Conservation (phyloP, 1,140 invertebrate genomes). For the Nasonia longicornis region DNA sequence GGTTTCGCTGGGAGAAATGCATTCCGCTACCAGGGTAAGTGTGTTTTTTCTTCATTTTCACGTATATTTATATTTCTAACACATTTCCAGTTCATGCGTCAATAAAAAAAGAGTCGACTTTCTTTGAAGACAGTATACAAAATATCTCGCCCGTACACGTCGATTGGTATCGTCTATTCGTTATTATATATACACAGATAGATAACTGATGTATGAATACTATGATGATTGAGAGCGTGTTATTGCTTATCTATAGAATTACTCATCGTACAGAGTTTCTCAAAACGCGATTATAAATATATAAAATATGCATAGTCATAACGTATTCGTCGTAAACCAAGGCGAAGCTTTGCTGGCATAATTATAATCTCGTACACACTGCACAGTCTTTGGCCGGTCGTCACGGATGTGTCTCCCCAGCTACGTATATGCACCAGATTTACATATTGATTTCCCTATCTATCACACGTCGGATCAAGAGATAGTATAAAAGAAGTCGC, state of each 20-base stretch:
- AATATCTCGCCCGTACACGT: neutral
- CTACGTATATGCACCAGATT: constrained; percentile 29
- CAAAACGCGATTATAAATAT: neutral
- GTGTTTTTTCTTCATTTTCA: constrained; percentile 47
- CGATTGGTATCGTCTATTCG: neutral
- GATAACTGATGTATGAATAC: constrained; percentile 10
- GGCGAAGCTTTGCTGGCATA: constrained; percentile 8
- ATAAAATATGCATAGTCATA: neutral
- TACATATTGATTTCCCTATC: constrained; percentile 3
- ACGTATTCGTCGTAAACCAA: neutral
- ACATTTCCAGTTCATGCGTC: constrained; percentile 28
- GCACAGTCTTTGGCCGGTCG: constrained; percentile 33
- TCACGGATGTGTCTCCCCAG: neutral
- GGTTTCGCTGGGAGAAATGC: constrained; percentile 89
- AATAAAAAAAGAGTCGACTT: neutral
- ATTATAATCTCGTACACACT: constrained; percentile 6
- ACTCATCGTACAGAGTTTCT: neutral
- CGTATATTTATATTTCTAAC: constrained; percentile 38
- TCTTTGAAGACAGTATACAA: constrained; percentile 23
- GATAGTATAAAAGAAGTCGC: neutral
- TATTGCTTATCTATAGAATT: constrained; percentile 21
- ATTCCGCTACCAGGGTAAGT: constrained; percentile 88
- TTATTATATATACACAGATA: constrained; percentile 3
- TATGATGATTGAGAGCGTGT: constrained; percentile 17
- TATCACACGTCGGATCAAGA: neutral